Percentiles rank a stretch among this genome's conserved stretches.
Evolutionary conservation across 2,888 invertebrate species (phyloP).

Genomic region (Leucophora obtusa): DNA sequence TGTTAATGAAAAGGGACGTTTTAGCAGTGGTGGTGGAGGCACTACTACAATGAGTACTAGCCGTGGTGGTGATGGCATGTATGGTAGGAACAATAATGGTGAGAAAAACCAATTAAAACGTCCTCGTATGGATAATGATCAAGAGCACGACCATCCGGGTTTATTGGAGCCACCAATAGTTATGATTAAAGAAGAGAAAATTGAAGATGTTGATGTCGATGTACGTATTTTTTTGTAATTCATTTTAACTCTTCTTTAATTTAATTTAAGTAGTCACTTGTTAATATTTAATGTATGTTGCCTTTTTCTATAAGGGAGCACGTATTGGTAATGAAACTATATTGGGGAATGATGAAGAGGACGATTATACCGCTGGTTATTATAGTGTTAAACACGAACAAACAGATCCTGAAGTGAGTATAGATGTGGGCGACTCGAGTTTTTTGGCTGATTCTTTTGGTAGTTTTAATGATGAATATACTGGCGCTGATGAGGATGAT

Average conservation of each 20-base stretch:
- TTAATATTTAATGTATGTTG: background rate
- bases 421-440: conserved; percentile 59
- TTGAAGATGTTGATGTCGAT: conserved; percentile 59
- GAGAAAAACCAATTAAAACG: conserved; percentile 45
- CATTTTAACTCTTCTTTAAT: background rate
- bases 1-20: conserved; percentile 41
- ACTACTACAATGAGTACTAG: conserved; percentile 21
- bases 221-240: conserved; percentile 2
- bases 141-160: conserved; percentile 72
- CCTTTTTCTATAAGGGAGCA: conserved; percentile 6
- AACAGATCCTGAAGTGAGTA: conserved; percentile 68
- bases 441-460: conserved; percentile 59
- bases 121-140: conserved; percentile 64
- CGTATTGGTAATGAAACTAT: conserved; percentile 55
- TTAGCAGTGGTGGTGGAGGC: conserved; percentile 23
- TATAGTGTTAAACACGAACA: conserved; percentile 70
- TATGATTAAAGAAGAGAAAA: conserved; percentile 68
- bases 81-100: conserved; percentile 24
- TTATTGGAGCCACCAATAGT: conserved; percentile 73
- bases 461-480: conserved; percentile 63
- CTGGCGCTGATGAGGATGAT: conserved; percentile 64
- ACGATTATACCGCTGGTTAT: conserved; percentile 51
- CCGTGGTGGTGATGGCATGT: background rate
- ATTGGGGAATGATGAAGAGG: conserved; percentile 54
- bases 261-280: too few species aligned